These are phyloP conservation scores for Syrphus vitripennis DNA, from an alignment of 2,888 invertebrate species.

Conservation along the genomic window DNA sequence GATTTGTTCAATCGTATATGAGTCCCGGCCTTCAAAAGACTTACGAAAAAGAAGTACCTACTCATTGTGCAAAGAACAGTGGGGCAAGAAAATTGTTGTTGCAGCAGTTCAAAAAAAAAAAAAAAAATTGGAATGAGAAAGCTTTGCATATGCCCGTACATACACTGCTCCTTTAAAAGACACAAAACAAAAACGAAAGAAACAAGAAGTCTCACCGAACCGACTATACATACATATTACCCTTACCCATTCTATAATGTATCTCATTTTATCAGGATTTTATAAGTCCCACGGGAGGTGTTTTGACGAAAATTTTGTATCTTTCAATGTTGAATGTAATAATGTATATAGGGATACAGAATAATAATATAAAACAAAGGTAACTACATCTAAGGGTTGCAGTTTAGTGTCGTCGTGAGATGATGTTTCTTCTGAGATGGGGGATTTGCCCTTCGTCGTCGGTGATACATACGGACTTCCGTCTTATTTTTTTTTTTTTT, in stretches of 20 bases:
- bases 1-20: not conserved
- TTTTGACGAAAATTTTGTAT: conserved; percentile 65
- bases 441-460: not conserved
- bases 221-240: not conserved
- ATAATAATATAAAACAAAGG: not conserved
- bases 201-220: not conserved
- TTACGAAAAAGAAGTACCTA: conserved; percentile 42
- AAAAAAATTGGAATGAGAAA: not conserved
- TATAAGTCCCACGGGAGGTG: conserved; percentile 61
- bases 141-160: conserved; percentile 1
- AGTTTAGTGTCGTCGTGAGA: conserved; percentile 58
- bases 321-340: conserved; percentile 63
- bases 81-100: not conserved
- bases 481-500: not conserved
- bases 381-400: conserved; percentile 20
- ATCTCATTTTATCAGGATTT: conserved; percentile 66
- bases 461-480: conserved; percentile 1
- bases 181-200: not conserved
- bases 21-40: not conserved
- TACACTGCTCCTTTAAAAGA: not conserved
- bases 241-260: conserved; percentile 44
- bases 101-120: not conserved
- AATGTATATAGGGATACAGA: conserved; percentile 9
- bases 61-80: not conserved
- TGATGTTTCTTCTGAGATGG: conserved; percentile 25